A percentile compares a stretch with the other conserved stretches of the same genome.
Conservation (phyloP, 2,113 vertebrate genomes). For the Solea senegalensis region DNA sequence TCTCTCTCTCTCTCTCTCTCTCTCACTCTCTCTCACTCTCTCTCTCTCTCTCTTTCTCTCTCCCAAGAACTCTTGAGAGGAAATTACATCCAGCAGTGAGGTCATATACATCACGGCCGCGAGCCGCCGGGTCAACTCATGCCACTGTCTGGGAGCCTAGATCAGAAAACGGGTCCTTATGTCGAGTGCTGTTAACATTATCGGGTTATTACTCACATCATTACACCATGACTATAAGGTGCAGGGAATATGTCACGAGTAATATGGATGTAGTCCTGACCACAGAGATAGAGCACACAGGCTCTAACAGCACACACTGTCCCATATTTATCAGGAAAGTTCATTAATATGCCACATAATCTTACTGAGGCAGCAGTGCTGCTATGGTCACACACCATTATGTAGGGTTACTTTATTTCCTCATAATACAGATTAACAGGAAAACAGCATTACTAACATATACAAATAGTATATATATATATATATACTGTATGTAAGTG, state of each 20-base stretch:
- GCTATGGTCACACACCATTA: constrained; percentile 56
- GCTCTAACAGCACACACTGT: constrained; percentile 37
- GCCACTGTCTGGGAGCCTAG: constrained; percentile 20
- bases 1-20: constrained; percentile 34
- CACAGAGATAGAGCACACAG: constrained; percentile 31
- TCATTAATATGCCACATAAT: constrained; percentile 55
- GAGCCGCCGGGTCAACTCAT: constrained; percentile 39
- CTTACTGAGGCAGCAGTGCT: constrained; percentile 43
- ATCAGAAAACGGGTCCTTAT: constrained; percentile 57
- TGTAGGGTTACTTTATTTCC: constrained; percentile 50
- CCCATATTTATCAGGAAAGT: constrained; percentile 36
- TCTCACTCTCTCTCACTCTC: neutral
- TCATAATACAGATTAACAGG: constrained; percentile 41
- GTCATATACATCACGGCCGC: constrained; percentile 51
- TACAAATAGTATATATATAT: neutral
- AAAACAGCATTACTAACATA: constrained; percentile 25
- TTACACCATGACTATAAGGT: constrained; percentile 68
- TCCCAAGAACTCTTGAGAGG: constrained; percentile 70
- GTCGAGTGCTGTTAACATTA: constrained; percentile 60
- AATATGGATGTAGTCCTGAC: constrained; percentile 49
- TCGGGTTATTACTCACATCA: constrained; percentile 69
- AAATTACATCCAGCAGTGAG: constrained; percentile 61
- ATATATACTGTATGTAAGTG: neutral
- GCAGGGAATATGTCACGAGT: constrained; percentile 60
- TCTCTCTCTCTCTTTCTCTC: neutral